Conservation (phyloP, 2,888 invertebrate species). For the Phanerotoma sp. region DNA sequence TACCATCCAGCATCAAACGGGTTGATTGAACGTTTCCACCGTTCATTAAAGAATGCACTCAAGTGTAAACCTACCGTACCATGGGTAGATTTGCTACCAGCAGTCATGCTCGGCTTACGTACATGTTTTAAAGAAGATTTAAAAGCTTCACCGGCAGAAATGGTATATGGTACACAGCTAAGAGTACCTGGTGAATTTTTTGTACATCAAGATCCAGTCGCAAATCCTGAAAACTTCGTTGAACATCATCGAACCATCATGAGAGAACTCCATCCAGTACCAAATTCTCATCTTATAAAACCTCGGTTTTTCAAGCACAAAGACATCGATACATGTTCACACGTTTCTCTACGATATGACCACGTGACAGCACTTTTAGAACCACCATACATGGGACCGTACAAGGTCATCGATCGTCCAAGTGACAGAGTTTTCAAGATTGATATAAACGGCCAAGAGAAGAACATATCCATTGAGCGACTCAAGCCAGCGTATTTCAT, state of each 20-base stretch:
- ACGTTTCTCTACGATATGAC: constrained; percentile 24
- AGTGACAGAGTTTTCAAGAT: constrained; percentile 20
- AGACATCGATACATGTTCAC: constrained; percentile 14
- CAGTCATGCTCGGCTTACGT: constrained; percentile 45
- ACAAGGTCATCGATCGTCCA: constrained; percentile 12
- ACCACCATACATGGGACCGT: constrained; percentile 28
- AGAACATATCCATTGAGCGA: constrained; percentile 15
- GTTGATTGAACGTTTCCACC: constrained; percentile 28
- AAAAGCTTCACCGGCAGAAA: constrained; percentile 28
- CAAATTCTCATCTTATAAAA: constrained; percentile 24
- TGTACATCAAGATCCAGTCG: constrained; percentile 6
- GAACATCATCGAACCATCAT: constrained; percentile 28
- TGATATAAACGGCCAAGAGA: constrained; percentile 6
- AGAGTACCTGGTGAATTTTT: constrained; percentile 36
- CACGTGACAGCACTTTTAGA: constrained; percentile 21
- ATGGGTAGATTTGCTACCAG: constrained; percentile 43
- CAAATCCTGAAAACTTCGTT: constrained; percentile 26
- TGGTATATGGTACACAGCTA: constrained; percentile 30
- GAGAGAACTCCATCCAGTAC: constrained; percentile 8
- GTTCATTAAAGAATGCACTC: too few species aligned
- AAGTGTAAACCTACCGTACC: constrained; percentile 21
- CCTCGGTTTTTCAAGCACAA: constrained; percentile 11
- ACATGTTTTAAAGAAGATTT: constrained; percentile 36
- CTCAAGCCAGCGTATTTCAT: constrained; percentile 27
- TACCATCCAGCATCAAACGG: constrained; percentile 53